phyloP scores from a whole-genome alignment of 2,113 vertebrate species.

The Suncus etruscus region DNA sequence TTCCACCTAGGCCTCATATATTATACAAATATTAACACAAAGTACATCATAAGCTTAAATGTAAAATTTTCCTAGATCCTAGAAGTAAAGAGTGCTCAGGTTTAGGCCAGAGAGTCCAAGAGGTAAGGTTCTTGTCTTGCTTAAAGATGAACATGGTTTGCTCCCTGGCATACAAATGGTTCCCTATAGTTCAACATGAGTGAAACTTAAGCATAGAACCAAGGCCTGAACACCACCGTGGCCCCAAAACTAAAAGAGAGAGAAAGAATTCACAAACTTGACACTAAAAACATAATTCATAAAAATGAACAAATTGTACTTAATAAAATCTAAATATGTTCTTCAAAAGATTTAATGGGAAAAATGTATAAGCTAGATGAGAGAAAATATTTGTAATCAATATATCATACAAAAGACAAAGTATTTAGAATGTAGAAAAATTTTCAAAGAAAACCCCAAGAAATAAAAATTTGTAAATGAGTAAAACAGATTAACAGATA shows the following conservation, averaged over 20 bases:
- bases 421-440: constrained; percentile 27
- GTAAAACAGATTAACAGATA: not conserved
- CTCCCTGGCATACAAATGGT: no score
- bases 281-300: constrained; percentile 4
- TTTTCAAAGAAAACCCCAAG: not conserved
- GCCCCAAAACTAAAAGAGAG: no score
- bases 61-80: constrained; percentile 18
- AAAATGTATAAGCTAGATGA: constrained; percentile 17
- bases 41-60: not conserved
- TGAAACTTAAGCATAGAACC: no score
- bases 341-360: constrained; percentile 26
- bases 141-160: no score
- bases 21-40: constrained; percentile 13
- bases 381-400: constrained; percentile 45
- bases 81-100: constrained; percentile 33
- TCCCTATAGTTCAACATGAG: no score
- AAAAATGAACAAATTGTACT: constrained; percentile 19
- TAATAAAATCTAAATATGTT: constrained; percentile 43
- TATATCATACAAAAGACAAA: not conserved
- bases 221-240: no score
- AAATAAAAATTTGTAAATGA: not conserved
- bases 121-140: no score
- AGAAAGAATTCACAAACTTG: no score
- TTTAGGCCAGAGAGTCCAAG: not conserved
- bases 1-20: not conserved